phyloP scores from a whole-genome alignment of 1,140 invertebrate species.

The Drosophila bocki region DNA sequence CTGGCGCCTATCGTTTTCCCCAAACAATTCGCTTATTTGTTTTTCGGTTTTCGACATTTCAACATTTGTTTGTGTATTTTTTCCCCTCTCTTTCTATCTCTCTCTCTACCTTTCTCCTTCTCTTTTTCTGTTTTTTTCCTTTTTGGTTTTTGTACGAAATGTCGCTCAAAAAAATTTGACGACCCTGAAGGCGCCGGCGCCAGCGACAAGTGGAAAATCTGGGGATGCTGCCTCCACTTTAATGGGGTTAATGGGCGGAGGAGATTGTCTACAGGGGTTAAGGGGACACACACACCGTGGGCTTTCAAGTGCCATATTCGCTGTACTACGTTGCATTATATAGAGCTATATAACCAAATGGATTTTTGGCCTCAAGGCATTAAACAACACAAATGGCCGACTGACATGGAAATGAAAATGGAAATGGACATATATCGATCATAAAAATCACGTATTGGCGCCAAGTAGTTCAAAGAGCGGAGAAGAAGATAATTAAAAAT shows the following conservation, averaged over 20 bases:
- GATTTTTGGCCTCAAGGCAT: constrained; percentile 42
- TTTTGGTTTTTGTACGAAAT: constrained; percentile 44
- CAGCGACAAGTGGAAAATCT: constrained; percentile 51
- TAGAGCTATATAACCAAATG: constrained; percentile 33
- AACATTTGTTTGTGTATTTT: constrained; percentile 4
- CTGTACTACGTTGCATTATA: constrained; percentile 31
- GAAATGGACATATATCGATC: constrained; percentile 28
- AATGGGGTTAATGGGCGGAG: constrained; percentile 2
- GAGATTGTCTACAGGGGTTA: neutral
- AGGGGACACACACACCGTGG: constrained; percentile 18
- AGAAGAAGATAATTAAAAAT: constrained; percentile 21
- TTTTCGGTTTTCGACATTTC: constrained; percentile 10
- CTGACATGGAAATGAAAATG: constrained; percentile 18
- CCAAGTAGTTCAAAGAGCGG: constrained; percentile 15
- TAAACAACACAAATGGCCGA: constrained; percentile 14
- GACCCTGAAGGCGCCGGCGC: constrained; percentile 65
- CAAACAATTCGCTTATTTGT: constrained; percentile 33
- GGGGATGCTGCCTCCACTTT: neutral
- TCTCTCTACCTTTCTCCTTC: neutral
- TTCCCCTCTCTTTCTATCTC: too few relatives aligned
- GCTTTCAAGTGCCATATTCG: constrained; percentile 40
- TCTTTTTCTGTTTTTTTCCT: neutral
- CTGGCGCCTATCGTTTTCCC: constrained; percentile 66
- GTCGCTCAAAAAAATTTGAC: constrained; percentile 64
- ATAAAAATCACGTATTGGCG: constrained; percentile 23